Percentiles rank a stretch among this genome's conserved stretches.
These are phyloP conservation scores for Ormyrus thymus DNA, from an alignment of 2,888 invertebrate genomes.

Conservation along the genomic window DNA sequence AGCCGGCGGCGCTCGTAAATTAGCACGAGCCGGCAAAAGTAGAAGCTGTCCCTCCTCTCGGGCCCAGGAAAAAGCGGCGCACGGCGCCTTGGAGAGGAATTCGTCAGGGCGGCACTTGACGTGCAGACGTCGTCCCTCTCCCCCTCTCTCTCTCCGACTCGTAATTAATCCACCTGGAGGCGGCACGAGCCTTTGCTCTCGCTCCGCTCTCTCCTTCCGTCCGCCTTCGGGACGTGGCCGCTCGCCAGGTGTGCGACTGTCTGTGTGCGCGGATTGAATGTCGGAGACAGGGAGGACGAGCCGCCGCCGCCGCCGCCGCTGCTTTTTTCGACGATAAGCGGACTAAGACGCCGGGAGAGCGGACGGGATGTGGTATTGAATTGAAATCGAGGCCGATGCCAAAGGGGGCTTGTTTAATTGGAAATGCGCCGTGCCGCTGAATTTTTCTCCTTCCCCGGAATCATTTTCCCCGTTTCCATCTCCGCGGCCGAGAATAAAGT, in stretches of 20 bases:
- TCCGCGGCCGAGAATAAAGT: too few species aligned
- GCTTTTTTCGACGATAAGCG: not conserved
- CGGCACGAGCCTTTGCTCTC: slow-evolving; percentile 9
- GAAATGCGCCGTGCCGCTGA: too few species aligned
- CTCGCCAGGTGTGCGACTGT: not conserved
- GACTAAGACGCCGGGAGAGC: too few species aligned
- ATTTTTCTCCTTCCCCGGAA: too few species aligned
- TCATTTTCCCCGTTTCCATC: too few species aligned
- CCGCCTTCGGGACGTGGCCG: not conserved
- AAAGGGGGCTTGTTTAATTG: too few species aligned
- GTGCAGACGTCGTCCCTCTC: not conserved
- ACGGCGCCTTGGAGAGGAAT: too few species aligned
- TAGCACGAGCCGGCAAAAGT: too few species aligned
- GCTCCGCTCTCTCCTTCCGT: not conserved
- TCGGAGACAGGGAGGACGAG: slow-evolving; percentile 26
- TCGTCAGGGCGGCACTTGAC: not conserved
- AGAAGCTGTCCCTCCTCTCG: too few species aligned
- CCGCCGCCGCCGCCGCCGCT: not conserved
- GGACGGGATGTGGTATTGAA: slow-evolving; percentile 1
- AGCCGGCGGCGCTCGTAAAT: too few species aligned
- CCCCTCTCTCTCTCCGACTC: not conserved
- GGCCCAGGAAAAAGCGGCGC: too few species aligned
- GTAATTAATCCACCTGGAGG: slow-evolving; percentile 47
- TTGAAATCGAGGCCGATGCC: slow-evolving; percentile 13
- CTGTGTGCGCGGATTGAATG: slow-evolving; percentile 43